These are phyloP conservation scores for Pentalonia nigronervosa DNA, from an alignment of 1,140 invertebrate genomes.

Conservation along the genomic window DNA sequence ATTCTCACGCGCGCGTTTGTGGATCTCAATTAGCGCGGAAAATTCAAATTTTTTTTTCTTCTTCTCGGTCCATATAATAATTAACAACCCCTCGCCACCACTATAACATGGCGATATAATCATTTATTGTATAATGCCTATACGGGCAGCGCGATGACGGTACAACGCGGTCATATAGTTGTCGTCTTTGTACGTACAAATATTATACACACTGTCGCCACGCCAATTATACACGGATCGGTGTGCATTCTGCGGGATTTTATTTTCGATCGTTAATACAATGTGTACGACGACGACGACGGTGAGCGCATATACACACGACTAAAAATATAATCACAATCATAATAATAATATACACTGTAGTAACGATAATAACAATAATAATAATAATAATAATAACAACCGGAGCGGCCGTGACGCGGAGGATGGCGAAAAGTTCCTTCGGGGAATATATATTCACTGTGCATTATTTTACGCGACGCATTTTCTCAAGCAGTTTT, in stretches of 20 bases:
- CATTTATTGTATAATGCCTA: not conserved
- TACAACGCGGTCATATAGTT: not conserved
- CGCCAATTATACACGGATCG: slow-evolving; percentile 55
- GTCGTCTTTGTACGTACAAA: slow-evolving; percentile 6
- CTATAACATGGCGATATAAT: not conserved
- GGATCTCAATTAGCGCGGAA: slow-evolving; percentile 28
- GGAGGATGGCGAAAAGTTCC: slow-evolving; percentile 27
- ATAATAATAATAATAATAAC: slow-evolving; percentile 20
- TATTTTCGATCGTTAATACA: slow-evolving; percentile 56
- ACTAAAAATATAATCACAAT: not conserved
- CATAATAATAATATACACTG: not conserved
- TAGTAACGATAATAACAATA: not conserved
- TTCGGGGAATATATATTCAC: slow-evolving; percentile 27
- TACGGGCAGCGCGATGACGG: not conserved
- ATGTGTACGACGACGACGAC: slow-evolving; percentile 5
- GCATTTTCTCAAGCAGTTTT: slow-evolving; percentile 33
- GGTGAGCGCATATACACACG: slow-evolving; percentile 16
- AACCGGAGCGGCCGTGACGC: not conserved
- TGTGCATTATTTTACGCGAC: not conserved
- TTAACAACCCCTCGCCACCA: slow-evolving; percentile 4
- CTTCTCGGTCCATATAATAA: not conserved
- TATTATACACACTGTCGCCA: slow-evolving; percentile 27
- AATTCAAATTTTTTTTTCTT: not conserved
- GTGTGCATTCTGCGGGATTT: slow-evolving; percentile 54
- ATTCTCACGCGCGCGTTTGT: slow-evolving; percentile 12